Base-by-base conservation (phyloP, 2,113 vertebrate species). In the Chamaea fasciata region DNA sequence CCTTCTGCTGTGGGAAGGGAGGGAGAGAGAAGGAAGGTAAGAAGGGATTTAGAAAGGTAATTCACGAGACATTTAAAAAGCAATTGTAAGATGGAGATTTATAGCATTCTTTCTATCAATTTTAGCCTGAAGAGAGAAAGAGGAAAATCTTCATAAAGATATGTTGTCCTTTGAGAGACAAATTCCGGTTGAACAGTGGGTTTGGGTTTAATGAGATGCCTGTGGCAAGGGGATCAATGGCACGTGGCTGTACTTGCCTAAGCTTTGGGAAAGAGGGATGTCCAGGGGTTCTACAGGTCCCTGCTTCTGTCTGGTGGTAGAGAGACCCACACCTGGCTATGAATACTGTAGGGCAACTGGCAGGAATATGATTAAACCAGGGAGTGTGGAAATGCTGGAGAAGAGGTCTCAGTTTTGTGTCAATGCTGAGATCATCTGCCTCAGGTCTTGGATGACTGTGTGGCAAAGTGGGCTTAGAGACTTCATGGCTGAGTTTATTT, bases 391-490 rank as follows among this genome's bases (percentile, higher is more conserved):
- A 85, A 70, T 46, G 22, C 23, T 76, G 56, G 57, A 83, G 31
- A 70, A 15, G 50, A 28, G 33, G 27, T 11, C n/a, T 87, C 3
- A 2, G 20, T 47, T 82, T 35, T 69, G 31, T 73, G 67, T 65
- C 49, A 55, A 1, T 4, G 6, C 56, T 60, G 81, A 89, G 22
- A 20, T 77, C 31, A 26, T 44, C 62, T 17, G 22, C 31, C 31
- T 33, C 2, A 3, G 44, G 26, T 75, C 49, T 60, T 7, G 1
- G 30, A 30, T 52, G 24, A n/a, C 27, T 42, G 26, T 11, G 2
- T 11, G 28, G 37, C 31, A 9, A n/a, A 49, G 7, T 0, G 5
- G 9, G 9, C 8, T 60, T 1, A 0, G 31, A 39, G 19, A 24
- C 35, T 17, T 77, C 12, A 4, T 18, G 6, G 2, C 13, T 80